phyloP scores from a whole-genome alignment of 2,113 vertebrate species.

The Malaclemys terrapin region DNA sequence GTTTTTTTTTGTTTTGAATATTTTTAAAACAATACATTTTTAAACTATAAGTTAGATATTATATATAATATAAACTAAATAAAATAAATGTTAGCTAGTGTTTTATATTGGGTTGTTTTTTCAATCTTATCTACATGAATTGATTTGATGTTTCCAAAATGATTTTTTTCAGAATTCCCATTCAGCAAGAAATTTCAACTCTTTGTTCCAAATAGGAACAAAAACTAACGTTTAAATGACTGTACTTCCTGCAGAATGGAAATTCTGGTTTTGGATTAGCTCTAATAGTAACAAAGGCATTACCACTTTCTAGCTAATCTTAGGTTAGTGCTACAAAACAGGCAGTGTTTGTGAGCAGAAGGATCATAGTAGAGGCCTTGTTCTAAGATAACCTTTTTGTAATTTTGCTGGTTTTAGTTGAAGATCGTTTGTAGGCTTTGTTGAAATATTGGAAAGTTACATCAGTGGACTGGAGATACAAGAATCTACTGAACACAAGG shows the following conservation, averaged over 20 bases:
- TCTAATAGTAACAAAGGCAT: background rate
- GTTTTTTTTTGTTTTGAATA: no score
- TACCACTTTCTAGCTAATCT: background rate
- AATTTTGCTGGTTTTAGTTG: background rate
- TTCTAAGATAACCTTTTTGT: background rate
- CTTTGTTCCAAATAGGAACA: no score
- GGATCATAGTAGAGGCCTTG: background rate
- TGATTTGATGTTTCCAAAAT: no score
- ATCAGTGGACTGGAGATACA: background rate
- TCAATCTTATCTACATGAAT: no score
- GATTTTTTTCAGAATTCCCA: background rate
- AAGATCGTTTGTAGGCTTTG: background rate
- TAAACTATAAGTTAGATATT: no score
- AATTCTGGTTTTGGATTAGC: background rate
- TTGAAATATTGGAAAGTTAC: background rate
- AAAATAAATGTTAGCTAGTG: no score
- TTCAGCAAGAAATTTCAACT: background rate
- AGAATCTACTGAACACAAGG: background rate
- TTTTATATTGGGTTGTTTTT: no score
- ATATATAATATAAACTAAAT: no score
- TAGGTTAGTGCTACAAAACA: background rate
- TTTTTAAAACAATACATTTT: no score
- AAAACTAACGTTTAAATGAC: no score
- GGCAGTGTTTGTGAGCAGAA: fast-evolving
- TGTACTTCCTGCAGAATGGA: no score